A percentile compares a stretch with the other conserved stretches of the same genome.
phyloP scores from a whole-genome alignment of 2,888 invertebrate genomes.

The Anarsia innoxiella region DNA sequence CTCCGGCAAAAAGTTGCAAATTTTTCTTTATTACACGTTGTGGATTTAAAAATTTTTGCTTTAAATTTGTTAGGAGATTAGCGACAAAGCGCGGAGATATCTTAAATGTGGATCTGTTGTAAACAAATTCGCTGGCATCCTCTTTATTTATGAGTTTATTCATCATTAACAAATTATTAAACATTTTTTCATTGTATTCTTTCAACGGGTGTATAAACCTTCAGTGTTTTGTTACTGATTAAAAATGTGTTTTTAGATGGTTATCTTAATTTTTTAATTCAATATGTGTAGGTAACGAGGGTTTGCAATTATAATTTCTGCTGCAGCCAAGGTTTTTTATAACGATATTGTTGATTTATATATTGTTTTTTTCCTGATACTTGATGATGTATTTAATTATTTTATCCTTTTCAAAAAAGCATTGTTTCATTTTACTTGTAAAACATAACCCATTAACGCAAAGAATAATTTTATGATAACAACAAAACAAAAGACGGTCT shows the following conservation, averaged over 20 bases:
- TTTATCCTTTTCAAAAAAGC: too few relatives aligned
- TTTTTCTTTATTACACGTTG: constrained; percentile 62
- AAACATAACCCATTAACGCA: too few relatives aligned
- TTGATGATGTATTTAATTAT: too few relatives aligned
- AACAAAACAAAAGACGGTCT: too few relatives aligned
- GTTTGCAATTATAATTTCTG: too few relatives aligned
- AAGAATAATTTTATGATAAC: too few relatives aligned
- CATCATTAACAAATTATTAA: constrained; percentile 76
- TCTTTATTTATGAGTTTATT: constrained; percentile 74
- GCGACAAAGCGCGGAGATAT: constrained; percentile 70
- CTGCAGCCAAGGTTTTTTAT: too few relatives aligned
- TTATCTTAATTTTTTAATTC: constrained; percentile 55
- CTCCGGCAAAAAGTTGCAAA: constrained; percentile 22
- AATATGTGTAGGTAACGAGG: too few relatives aligned
- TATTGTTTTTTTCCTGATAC: too few relatives aligned
- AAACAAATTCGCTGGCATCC: constrained; percentile 71
- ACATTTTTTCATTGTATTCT: constrained; percentile 52
- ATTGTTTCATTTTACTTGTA: too few relatives aligned
- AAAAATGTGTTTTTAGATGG: constrained; percentile 45
- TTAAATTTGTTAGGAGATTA: constrained; percentile 73
- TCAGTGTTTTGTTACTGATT: constrained; percentile 37
- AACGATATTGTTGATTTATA: too few relatives aligned
- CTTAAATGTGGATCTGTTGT: constrained; percentile 74
- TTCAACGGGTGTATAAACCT: too few relatives aligned
- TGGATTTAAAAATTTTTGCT: constrained; percentile 68